Evolutionary conservation across 2,888 invertebrate species (phyloP), one percentile per base, ranked within the genome.

Genomic region (Netelia fuscicornis): DNA sequence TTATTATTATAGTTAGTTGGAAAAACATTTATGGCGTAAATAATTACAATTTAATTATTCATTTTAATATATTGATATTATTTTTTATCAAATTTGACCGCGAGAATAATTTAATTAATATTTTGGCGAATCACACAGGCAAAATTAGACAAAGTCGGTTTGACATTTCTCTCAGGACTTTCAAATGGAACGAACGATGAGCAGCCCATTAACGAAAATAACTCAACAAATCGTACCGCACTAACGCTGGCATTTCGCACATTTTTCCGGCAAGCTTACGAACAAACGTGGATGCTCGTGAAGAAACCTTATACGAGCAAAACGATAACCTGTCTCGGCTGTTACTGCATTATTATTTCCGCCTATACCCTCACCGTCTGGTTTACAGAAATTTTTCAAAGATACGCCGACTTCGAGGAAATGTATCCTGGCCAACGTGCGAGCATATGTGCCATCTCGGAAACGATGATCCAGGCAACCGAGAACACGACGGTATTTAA

Each of bases 331-430:
- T 96, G 97, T 92, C 94, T 96, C 67, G 97, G 97, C 87, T 97
- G 97, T 91, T 97, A 97, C 93, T 97, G 97, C 91, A 94, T 97
- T 87, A 97, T 97, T 71, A 96, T 97, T 94, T 97, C 98, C 91
- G 98, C 98, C 94, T 98, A 98, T 93, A 98, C 98, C 9, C 94
- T 98, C 67, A 97, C 97, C 96, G 95, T 98, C 92, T 98, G 98
- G 98, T 97, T 98, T 94, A 98, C 98, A 11, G 98, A 98, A 93
- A 94, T 98, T 89, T 98, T 98, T 94, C 87, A 89, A 93, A 96
- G 98, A 74, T 97, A 97, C 93, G 97, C 97, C 89, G 96, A 96
- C 90, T 97, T 96, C 92, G 97, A 97, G 91, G 92, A 93, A 23
- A 93, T 94, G 5, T 95, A 96, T 94, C 97, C 97, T 1, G 96